Evolutionary conservation across 2,113 vertebrate species (phyloP), one percentile per base, ranked within the genome.

Genomic region (Percina caprodes): DNA sequence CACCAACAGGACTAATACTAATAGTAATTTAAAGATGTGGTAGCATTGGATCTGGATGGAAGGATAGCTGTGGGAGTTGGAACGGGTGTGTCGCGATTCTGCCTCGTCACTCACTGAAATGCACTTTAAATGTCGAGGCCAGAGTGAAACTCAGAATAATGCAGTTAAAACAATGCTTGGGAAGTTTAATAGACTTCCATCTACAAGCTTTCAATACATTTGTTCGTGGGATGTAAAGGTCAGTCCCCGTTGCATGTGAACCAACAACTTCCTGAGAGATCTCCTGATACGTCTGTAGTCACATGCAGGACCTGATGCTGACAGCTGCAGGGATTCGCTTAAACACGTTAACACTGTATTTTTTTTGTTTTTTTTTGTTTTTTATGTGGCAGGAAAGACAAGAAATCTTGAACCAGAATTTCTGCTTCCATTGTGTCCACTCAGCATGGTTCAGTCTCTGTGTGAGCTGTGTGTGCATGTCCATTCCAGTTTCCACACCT

Each of bases 401-500:
- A 55, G 3, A 21, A n/a, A 15, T n/a, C 9, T 33, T 35, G 48
- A 69, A 33, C 14, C 48, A 69, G 10, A 23, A 10, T 21, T 8
- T 23, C 21, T 15, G 15, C 30, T 10, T 3, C 15, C 19, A 30
- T 56, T 23, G 14, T 42, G 58, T 71, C 33, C 67, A 46, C 18
- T 16, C 54, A 33, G 3, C 16, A 7, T 35, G 46, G 1, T 42
- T 24, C 6, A 16, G 35, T 42, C 21, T 70, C 63, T 74, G 33
- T 79, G 33, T 74, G 33, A 24, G 55, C n/a, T 4, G 24, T n/a
- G 2, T 10, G 46, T 42, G 13, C 2, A 1, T 67, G 54, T 0
- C 8, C 35, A 39, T 15, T 16, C n/a, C 7, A 3, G 73, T 33
- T 1, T 5, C 67, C 77, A 59, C 79, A 63, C 72, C 69, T 81